These are phyloP conservation scores for Chirona hameri DNA, from an alignment of 2,888 invertebrate genomes.

Conservation along the genomic window DNA sequence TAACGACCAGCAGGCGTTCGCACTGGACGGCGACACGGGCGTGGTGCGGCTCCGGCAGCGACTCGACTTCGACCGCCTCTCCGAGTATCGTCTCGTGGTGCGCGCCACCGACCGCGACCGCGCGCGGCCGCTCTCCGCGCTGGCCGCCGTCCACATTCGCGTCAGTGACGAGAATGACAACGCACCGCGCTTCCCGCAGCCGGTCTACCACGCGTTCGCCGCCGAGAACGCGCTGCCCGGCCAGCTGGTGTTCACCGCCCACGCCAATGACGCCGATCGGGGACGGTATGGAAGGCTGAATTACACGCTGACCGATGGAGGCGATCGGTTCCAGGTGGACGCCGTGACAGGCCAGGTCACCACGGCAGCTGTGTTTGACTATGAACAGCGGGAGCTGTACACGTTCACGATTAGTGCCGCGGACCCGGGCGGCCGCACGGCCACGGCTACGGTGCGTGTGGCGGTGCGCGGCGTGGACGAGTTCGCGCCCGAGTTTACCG, in stretches of 20 bases:
- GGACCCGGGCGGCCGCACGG: conserved; percentile 74
- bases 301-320: conserved; percentile 74
- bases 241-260: conserved; percentile 78
- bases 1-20: conserved; percentile 72
- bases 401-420: conserved; percentile 78
- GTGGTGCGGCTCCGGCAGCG: conserved; percentile 67
- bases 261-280: conserved; percentile 79
- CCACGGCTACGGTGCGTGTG: conserved; percentile 75
- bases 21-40: conserved; percentile 64
- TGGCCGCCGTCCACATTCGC: conserved; percentile 67
- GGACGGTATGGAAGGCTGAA: conserved; percentile 79
- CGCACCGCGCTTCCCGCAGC: conserved; percentile 79
- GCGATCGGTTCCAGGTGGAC: conserved; percentile 68
- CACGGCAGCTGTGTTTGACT: conserved; percentile 80
- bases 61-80: conserved; percentile 71
- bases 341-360: conserved; percentile 71
- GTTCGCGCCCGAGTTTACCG: conserved; percentile 88
- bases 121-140: conserved; percentile 58
- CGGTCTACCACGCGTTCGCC: conserved; percentile 83
- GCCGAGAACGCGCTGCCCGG: conserved; percentile 85
- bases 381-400: conserved; percentile 77
- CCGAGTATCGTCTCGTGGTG: conserved; percentile 74
- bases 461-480: conserved; percentile 91
- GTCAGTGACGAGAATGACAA: conserved; percentile 91
- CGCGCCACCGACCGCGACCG: conserved; percentile 52